Base-by-base conservation (phyloP, 37 sponge, comb jelly and placozoan genomes). In the Ianthella basta region DNA sequence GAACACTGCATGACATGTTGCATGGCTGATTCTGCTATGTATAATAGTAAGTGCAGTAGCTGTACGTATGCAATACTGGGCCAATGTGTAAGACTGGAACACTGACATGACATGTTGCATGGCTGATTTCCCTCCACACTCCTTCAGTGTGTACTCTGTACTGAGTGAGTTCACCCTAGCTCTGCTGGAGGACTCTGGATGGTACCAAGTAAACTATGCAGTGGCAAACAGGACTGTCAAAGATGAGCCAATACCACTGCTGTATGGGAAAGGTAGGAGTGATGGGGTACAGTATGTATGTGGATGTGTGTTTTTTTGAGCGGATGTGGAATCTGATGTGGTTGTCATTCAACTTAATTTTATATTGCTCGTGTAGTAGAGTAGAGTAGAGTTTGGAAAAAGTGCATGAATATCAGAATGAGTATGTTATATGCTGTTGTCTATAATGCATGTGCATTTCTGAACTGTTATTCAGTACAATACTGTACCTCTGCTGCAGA, bases 201-300 rank as follows among this genome's bases (percentile, higher is more conserved):
- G 89, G 89, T 88, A 88, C 44, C n/a, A 54, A 30, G 89, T 77
- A 20, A 88, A 88, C 80, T 88, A 88, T 41, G 55, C 89, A 0
- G 60, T 55, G 15, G 80, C 61, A 36, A 60, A 84, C 5, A 75
- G 38, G 25, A 53, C 78, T 25, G 78, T 75, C 23, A 40, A 36
- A n/a, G 78, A 53, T 40, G 44, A 75, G 3, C 21, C 44, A 53
- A 75, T 75, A 19, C 78, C 78, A 53, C 25, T 75, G 78, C 53
- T 75, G 54, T 75, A 75, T 41, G 78, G 78, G 54, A 75, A 75
- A 75, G 78, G 78, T 75, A 24, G 20, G 78, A 21, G 40, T 41
- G 21, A 12, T 61, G 24, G 24, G 24, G 29, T 61, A 61, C 5
- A 13, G 64, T 61, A 61, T 61, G 8, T 44, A 44, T 44, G 8